Conservation (phyloP, 2,113 vertebrate species). For the Dasyprocta punctata region DNA sequence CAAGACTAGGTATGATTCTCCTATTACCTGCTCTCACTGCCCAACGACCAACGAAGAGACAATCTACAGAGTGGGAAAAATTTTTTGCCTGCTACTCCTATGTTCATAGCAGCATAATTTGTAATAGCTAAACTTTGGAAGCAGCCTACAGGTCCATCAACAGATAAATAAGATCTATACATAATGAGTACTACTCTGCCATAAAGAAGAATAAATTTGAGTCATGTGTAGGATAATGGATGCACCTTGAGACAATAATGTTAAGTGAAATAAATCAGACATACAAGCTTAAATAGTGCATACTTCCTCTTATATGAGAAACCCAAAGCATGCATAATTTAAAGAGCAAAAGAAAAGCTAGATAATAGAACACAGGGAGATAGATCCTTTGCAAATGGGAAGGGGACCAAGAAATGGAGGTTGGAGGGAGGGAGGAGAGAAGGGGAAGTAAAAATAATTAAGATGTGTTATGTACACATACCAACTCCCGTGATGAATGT, state of each 20-base stretch:
- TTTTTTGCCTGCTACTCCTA: background rate
- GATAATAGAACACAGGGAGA: background rate
- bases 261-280: background rate
- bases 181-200: background rate
- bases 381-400: background rate
- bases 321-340: background rate
- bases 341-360: background rate
- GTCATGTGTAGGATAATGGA: background rate
- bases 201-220: background rate
- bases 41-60: background rate
- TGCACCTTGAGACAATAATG: background rate
- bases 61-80: background rate
- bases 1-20: background rate
- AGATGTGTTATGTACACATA: background rate
- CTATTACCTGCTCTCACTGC: background rate
- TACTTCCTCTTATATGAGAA: background rate
- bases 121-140: background rate
- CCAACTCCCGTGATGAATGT: background rate
- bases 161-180: background rate
- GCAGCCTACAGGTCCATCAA: background rate
- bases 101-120: background rate
- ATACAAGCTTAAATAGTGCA: background rate
- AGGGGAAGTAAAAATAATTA: background rate
- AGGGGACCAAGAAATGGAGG: background rate
- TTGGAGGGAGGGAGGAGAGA: background rate